Evolutionary conservation across 1,140 invertebrate genomes (phyloP).

Genomic region (Oreohelix idahoensis): DNA sequence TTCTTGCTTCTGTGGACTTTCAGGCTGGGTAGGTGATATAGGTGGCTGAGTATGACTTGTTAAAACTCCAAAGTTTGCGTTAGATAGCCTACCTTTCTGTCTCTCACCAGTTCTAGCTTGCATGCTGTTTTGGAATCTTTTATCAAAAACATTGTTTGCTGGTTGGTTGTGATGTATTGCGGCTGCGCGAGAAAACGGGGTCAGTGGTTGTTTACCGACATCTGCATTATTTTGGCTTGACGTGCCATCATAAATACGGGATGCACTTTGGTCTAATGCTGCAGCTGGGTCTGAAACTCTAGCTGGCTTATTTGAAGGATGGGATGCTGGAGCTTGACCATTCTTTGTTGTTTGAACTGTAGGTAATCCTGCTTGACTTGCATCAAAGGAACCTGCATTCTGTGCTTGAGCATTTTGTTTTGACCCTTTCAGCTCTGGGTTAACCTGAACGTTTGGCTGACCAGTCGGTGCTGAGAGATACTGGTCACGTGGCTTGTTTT

Average conservation of each 20-base stretch:
- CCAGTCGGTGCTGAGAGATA: no score
- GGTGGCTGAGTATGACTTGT: neutral
- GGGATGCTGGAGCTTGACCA: no score
- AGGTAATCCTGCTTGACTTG: no score
- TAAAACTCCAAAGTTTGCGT: neutral
- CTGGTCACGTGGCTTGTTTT: neutral
- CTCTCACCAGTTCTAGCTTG: neutral
- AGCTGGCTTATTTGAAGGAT: no score
- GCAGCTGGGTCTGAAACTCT: no score
- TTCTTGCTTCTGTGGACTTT: neutral
- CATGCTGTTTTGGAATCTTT: neutral
- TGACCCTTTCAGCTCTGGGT: neutral
- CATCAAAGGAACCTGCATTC: no score
- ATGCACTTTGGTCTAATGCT: no score
- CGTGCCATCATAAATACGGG: no score
- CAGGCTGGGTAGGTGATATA: neutral
- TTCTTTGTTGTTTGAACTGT: no score
- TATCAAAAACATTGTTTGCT: neutral
- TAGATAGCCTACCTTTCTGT: neutral
- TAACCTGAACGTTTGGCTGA: no score
- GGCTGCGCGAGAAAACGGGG: conserved; percentile 9
- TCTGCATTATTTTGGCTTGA: neutral
- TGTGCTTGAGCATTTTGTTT: no score
- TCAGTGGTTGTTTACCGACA: neutral
- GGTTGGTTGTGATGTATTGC: conserved; percentile 24